Base-by-base conservation (phyloP, 2,888 invertebrate species). In the Hipparchia sbordonii region DNA sequence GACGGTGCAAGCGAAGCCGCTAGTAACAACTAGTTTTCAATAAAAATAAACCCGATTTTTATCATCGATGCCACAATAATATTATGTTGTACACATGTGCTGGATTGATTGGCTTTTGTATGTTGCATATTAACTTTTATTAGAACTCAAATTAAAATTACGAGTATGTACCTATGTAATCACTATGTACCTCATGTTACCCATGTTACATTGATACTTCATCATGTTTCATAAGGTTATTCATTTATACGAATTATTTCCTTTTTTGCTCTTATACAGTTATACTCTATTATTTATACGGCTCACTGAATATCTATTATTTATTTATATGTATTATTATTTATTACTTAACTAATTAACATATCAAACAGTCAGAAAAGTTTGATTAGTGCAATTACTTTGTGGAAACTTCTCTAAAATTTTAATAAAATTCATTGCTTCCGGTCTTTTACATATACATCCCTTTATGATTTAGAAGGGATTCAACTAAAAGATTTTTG, bases 31-130 rank as follows among this genome's bases (percentile, higher is more conserved):
- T 23, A 23, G 23, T 23, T 23, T 23, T 23, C 23, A 23, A 23
- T 39, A 1, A 5, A 4, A 39, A 39, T 39, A 39, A 39, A 39
- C 5, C 39, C 39, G 39, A 39, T 39, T 39, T 39, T 39, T 39
- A 39, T 39, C 39, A 39, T 39, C 39, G 39, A 39, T 23, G 23
- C 23, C 23, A 23, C 23, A 23, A 23, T 23, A 23, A 23, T 23
- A 39, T 39, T 23, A 39, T 39, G 39, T 39, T 39, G 39, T 39
- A 39, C 39, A 39, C 39, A 39, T 5, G 5, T 39, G 39, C 39
- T 39, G 39, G 63, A 63, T 63, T 63, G 63, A 63, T 62, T 48
- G 46, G 46, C 62, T 61, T n/a, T 46, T 61, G n/a, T 45, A 7
- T 46, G 45, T 46, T 45, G n/a, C 12, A 45, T 59, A 59, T 59